Base-by-base conservation (phyloP, 2,888 invertebrate species). In the Noctua janthe region DNA sequence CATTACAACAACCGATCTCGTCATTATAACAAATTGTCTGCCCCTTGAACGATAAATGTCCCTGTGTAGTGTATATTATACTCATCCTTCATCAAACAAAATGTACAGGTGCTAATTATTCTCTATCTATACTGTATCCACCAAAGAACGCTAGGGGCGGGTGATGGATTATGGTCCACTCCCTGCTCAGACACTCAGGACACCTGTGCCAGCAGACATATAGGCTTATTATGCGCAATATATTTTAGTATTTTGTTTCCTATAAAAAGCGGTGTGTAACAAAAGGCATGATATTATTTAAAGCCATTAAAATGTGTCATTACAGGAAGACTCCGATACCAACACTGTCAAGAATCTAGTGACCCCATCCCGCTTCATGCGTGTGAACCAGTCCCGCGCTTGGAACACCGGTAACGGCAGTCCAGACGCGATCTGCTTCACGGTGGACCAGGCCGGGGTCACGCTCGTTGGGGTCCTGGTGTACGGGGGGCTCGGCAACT, bases 351-450 rank as follows among this genome's bases (percentile, higher is more conserved):
- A 98, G 62, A 97, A 99, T 88, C 98, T 99, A 86, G 98, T 98
- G 70, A 99, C 99, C 0, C 99, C 99, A 0, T 98, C 98, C 59
- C 97, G 99, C 49, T 99, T 99, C 94, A 98, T 99, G 67, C 98
- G 99, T 72, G 98, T 98, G 70, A 99, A 99, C 94, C 98, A 98
- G 88, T 98, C 98, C 73, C 98, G 99, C 70, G 98, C 99, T 0
- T 99, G 99, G 99, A 99, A 99, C 94, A 99, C 99, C 0, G 99
- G 99, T 7, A 99, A 99, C 94, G 99, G 99, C 54, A 99, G 99
- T 17, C 99, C 99, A 0, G 99, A 99, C 96, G 99, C 99, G 0
- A 98, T 99, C 91, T 99, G 99, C 91, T 99, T 99, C 92, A 98
- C 98, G 59, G 99, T 99, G 17, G 99, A 99, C 96, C 97, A 98